Evolutionary conservation across 2,888 invertebrate species (phyloP).

Genomic region (Nasonia oneida): DNA sequence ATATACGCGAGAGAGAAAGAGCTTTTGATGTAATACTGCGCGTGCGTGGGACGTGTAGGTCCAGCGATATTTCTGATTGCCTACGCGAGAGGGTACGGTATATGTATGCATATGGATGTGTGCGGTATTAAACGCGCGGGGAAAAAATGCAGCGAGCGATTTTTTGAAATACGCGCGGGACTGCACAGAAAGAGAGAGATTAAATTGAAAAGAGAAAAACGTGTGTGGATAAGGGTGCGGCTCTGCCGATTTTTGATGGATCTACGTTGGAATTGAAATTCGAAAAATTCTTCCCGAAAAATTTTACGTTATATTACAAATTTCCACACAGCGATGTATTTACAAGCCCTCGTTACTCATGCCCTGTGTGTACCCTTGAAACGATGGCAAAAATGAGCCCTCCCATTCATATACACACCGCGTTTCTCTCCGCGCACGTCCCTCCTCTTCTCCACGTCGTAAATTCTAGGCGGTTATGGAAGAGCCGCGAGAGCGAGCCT

Average conservation of each 20-base stretch:
- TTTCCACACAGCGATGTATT: not conserved
- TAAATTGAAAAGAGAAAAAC: slow-evolving; percentile 1
- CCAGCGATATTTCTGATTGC: slow-evolving; percentile 47
- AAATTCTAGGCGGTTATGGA: slow-evolving; percentile 49
- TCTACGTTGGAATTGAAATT: not conserved
- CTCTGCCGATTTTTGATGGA: not conserved
- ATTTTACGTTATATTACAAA: no score
- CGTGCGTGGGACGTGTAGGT: slow-evolving; percentile 6
- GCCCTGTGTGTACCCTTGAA: not conserved
- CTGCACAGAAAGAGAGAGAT: not conserved
- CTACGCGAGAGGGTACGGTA: not conserved
- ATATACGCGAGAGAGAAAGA: not conserved
- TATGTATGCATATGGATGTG: not conserved
- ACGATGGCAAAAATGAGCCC: not conserved
- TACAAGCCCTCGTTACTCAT: not conserved
- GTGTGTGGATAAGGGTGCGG: not conserved
- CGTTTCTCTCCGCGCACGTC: not conserved
- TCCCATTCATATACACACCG: not conserved
- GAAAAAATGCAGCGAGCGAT: not conserved
- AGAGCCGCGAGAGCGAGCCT: not conserved
- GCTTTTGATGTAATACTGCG: slow-evolving; percentile 32
- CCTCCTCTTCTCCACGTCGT: slow-evolving; percentile 36
- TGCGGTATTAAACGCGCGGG: slow-evolving; percentile 22
- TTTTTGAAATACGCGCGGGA: not conserved
- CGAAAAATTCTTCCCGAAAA: not conserved